Evolutionary conservation across 1,140 invertebrate genomes (phyloP), one percentile per base, ranked within the genome.

Genomic region (Meloidogyne hapla): DNA sequence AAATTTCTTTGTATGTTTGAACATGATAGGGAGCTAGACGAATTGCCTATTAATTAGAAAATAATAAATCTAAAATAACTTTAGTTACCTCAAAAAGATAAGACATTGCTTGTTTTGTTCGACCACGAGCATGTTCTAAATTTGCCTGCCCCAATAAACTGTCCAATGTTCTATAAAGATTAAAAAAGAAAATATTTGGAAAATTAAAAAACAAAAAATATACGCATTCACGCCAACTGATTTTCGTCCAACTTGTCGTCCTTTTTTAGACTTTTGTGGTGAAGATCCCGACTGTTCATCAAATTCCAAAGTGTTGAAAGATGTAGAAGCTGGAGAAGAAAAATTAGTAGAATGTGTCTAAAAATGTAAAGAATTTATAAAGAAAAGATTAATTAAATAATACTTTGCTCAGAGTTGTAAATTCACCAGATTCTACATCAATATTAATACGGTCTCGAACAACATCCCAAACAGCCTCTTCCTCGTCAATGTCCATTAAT

Each of bases 101-200:
- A 18, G 73, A 61, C 26, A 85, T 64, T 40, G 84, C 84, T 56
- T 87, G 80, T 18, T 70, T 69, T 5, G 73, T 79, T 26, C 80
- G 70, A 64, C 79, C 79, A 23, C 77, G 73, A 12, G 85, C 76
- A 45, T 85, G 74, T 64, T 72, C 76, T 3, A 85, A 33, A 72
- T 87, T 87, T 21, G 84, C 85, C 61, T 87, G 84, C 26, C 84
- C 84, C 23, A 85, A 62, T 13, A 85, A 45, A 15, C 76, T 79
- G 68, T 85, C 85, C 69, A 85, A 28, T 26, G 71, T 61, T 61
- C 71, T 73, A 12, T 1, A 25, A 65, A 63, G 25, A 42, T 38
- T n/a, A n/a, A n/a, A n/a, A n/a, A n/a, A n/a, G n/a, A n/a, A n/a
- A 73, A 26, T 73, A 4, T 23, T 45, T 69, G 68, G 23, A 33